Evolutionary conservation across 2,113 vertebrate genomes (phyloP).

Genomic region (Echinops telfairi): DNA sequence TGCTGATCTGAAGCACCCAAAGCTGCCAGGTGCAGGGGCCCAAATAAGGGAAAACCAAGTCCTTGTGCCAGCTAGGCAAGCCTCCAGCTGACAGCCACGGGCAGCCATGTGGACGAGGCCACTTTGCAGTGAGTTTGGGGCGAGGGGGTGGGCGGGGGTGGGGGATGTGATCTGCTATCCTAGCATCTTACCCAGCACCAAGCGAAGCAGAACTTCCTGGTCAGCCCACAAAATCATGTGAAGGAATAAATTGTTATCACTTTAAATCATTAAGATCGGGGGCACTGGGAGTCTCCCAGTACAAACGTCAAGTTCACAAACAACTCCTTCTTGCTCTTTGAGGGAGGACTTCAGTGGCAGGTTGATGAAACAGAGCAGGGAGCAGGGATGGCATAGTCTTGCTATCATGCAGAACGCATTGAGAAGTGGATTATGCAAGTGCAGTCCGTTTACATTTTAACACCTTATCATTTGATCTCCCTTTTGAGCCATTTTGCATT

Average conservation of each 20-base stretch:
- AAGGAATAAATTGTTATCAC: neutral
- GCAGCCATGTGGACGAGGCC: neutral
- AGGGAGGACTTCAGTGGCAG: neutral
- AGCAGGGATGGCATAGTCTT: too few species aligned
- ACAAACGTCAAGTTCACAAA: neutral
- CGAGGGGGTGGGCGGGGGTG: too few species aligned
- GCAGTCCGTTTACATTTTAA: too few species aligned
- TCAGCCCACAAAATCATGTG: neutral
- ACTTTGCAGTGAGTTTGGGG: too few species aligned
- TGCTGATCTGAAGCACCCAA: neutral
- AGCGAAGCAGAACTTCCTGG: neutral
- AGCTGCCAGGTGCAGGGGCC: too few species aligned
- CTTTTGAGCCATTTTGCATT: too few species aligned
- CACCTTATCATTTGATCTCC: too few species aligned
- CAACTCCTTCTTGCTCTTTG: neutral
- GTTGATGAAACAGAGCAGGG: neutral
- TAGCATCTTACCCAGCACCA: neutral
- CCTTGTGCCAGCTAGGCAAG: neutral
- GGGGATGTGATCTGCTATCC: neutral
- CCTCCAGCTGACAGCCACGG: neutral
- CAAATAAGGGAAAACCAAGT: neutral
- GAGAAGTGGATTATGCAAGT: too few species aligned
- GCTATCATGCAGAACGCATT: too few species aligned
- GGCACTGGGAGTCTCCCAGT: neutral
- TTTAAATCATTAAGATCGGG: neutral